These are phyloP conservation scores for Melolontha melolontha DNA, from an alignment of 2,888 invertebrate genomes.

Conservation along the genomic window DNA sequence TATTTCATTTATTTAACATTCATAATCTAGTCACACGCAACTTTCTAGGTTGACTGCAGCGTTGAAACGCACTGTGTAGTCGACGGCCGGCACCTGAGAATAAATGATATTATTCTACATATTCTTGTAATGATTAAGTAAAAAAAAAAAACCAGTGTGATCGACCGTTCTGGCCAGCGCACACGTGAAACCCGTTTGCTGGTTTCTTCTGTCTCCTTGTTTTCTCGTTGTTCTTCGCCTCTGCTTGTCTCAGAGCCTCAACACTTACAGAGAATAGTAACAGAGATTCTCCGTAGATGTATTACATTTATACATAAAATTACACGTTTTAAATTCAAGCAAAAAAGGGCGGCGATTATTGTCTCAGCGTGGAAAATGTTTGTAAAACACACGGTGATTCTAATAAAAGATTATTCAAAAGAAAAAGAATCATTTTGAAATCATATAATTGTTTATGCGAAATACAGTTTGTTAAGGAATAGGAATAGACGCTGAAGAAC, in stretches of 20 bases:
- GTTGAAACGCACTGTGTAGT: not conserved
- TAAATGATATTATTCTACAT: conserved; percentile 42
- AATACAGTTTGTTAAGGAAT: too few species aligned
- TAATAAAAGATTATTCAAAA: too few species aligned
- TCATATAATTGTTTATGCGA: too few species aligned
- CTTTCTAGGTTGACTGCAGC: conserved; percentile 6
- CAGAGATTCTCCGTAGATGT: not conserved
- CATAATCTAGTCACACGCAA: not conserved
- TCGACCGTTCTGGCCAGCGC: conserved; percentile 64
- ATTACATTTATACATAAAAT: too few species aligned
- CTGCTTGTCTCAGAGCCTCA: not conserved
- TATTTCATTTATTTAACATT: too few species aligned
- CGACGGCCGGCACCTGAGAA: conserved; percentile 11
- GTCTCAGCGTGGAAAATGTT: too few species aligned
- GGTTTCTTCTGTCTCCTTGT: conserved; percentile 47
- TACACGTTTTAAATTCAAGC: too few species aligned
- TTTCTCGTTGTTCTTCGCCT: not conserved
- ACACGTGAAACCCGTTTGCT: conserved; percentile 59
- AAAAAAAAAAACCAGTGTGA: conserved; percentile 56
- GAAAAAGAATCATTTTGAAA: too few species aligned
- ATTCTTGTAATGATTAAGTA: conserved; percentile 40
- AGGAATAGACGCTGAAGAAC: too few species aligned
- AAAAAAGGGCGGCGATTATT: too few species aligned
- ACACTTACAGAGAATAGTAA: not conserved
- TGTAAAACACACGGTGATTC: too few species aligned